Evolutionary conservation across 2,888 invertebrate species (phyloP), one percentile per base, ranked within the genome.

Genomic region (Mesoligia furuncula): DNA sequence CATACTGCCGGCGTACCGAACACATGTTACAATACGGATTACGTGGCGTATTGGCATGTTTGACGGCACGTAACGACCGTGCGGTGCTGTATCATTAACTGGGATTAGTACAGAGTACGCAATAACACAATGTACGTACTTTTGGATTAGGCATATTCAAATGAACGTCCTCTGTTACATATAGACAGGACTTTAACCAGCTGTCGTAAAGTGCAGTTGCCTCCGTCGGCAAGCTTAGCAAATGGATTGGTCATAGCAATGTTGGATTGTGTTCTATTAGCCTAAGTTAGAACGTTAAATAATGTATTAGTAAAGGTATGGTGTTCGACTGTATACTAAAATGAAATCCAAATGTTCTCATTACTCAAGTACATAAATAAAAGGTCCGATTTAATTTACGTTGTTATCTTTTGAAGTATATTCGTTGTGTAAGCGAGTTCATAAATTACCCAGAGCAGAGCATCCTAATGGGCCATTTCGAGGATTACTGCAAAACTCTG

Each of bases 41-140:
- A 83, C 1, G 78, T 42, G 65, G 31, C 86, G 54, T 73, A 74
- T 74, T 83, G 83, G 62, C 79, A 72, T 73, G 83, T 74, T 78
- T 61, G 66, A 51, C 54, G 61, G 75, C 61, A 3, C 61, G 17
- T 57, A 62, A 51, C 69, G 27, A 67, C 24, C 65, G 36, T 36
- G 36, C 45, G 48, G 15, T 15, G 11, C 24, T 15, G n/a, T 77
- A 13, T 57, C 42, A 79, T 79, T 64, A 69, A 36, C 57, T 51
- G 20, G 4, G 17, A 76, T 82, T 48, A 39, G 45, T 27, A 17
- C 31, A 27, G 15, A 59, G 42, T 48, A 27, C 27, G 11, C 17
- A 15, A 48, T 15, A 39, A 51, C 42, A 42, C 27, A 5, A 69
- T 36, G 1, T 7, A 11, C 13, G 2, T n/a, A 48, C 51, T 17